Percentiles rank a stretch among this genome's conserved stretches.
Conservation (phyloP, 2,113 vertebrate species). For the Columba livia region DNA sequence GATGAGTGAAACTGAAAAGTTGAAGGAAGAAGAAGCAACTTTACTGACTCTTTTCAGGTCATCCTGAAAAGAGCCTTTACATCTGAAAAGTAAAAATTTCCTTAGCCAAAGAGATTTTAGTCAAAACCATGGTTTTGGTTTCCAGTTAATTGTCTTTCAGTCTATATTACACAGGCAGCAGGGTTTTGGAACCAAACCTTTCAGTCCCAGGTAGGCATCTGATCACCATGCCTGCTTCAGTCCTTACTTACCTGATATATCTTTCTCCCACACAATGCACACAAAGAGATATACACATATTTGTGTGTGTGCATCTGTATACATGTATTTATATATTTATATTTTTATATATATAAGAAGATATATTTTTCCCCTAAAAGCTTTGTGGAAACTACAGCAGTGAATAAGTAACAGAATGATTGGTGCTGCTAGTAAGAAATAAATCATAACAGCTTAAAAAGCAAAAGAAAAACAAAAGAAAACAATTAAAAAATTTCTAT, state of each 20-base stretch:
- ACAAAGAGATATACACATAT: background rate
- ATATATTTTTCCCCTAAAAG: background rate
- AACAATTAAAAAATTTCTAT: background rate
- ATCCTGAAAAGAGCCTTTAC: background rate
- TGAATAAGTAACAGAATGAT: background rate
- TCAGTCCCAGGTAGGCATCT: background rate
- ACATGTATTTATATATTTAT: background rate
- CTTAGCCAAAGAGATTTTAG: background rate
- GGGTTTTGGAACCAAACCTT: background rate
- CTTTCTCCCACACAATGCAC: background rate
- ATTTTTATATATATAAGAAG: background rate
- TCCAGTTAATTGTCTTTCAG: background rate
- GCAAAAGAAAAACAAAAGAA: fast-evolving
- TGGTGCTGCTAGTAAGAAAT: background rate
- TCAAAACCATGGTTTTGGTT: background rate
- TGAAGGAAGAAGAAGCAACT: background rate
- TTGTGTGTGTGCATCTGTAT: background rate
- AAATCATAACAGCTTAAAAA: background rate
- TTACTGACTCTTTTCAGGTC: background rate
- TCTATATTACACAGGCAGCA: background rate
- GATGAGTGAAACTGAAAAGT: background rate
- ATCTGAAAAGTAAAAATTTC: background rate
- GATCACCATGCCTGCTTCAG: background rate
- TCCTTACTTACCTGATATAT: background rate
- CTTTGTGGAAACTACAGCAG: background rate